Conservation (phyloP, 2,113 vertebrate genomes). For the Trichechus manatus region DNA sequence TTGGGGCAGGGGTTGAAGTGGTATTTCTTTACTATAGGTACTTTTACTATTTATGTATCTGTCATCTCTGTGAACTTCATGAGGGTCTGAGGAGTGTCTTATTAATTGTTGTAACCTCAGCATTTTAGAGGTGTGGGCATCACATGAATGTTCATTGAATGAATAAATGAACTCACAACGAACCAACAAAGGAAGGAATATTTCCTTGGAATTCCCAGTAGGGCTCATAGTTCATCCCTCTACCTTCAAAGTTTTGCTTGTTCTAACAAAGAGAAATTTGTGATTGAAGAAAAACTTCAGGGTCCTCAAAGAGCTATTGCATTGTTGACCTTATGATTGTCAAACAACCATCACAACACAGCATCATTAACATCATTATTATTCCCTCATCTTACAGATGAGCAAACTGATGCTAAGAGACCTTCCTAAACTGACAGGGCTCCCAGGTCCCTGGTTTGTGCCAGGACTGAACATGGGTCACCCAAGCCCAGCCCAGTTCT, state of each 20-base stretch:
- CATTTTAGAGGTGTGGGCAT: background rate
- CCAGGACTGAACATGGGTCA: background rate
- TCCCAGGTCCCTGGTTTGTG: background rate
- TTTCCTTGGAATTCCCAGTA: background rate
- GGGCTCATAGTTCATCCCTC: background rate
- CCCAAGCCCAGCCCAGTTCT: background rate
- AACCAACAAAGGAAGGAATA: background rate
- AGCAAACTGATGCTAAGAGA: background rate
- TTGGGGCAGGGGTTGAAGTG: background rate
- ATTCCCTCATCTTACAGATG: background rate
- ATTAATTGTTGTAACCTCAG: background rate
- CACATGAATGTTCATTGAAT: background rate
- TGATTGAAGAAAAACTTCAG: background rate
- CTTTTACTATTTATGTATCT: background rate
- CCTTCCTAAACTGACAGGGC: background rate
- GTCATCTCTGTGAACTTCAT: background rate
- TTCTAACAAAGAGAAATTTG: background rate
- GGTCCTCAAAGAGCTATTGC: background rate
- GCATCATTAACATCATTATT: background rate
- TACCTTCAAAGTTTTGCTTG: background rate
- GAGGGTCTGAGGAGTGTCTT: background rate
- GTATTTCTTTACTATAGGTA: background rate
- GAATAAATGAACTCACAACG: background rate
- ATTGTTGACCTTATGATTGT: background rate
- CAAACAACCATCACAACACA: background rate